Base-by-base conservation (phyloP, 2,113 vertebrate genomes). In the Benitochromis conjunctus region DNA sequence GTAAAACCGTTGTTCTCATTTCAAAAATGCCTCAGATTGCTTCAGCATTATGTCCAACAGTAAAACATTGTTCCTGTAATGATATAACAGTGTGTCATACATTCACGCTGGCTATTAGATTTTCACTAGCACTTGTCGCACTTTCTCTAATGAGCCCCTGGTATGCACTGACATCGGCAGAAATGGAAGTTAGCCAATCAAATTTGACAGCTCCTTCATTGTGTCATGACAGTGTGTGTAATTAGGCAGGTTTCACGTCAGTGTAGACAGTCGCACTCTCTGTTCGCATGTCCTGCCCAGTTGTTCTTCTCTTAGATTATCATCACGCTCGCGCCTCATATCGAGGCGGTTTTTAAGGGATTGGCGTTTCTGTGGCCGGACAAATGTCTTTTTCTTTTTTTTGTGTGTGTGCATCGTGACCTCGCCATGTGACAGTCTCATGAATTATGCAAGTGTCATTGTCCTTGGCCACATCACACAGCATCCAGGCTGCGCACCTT, bases 31-130 rank as follows among this genome's bases (percentile, higher is more conserved):
- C 81, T 86, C 80, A 1, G 51, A 86, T 86, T 86, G 92, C 71
- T 84, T 4, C 71, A 9, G 19, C 69, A 51, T 85, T 60, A 82
- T 21, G 76, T 74, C 79, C 82, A 62, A 94, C 86, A 89, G 56
- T 55, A 10, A n/a, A 77, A 79, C 92, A 80, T 89, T 94, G 89
- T 95, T 64, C 66, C 21, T 66, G 13, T 90, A 90, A 92, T 81
- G 78, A 86, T 54, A 77, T 62, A 94, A 91, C 82, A 78, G 56
- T 78, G 84, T 89, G 85, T 94, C 89, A 86, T 83, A 82, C 86
- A 84, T 93, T 83, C 71, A 83, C 55, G 16, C 79, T 55, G 83
- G 74, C 87, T 91, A 94, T 96, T 95, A 92, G 93, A 93, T 95
- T 95, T 91, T 88, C 92, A 87, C 89, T 53, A 87, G 79, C 85